Percentiles rank a stretch among this genome's conserved stretches.
phyloP scores from a whole-genome alignment of 2,797 vertebrate genomes.

The Hozukius guyotensis region DNA sequence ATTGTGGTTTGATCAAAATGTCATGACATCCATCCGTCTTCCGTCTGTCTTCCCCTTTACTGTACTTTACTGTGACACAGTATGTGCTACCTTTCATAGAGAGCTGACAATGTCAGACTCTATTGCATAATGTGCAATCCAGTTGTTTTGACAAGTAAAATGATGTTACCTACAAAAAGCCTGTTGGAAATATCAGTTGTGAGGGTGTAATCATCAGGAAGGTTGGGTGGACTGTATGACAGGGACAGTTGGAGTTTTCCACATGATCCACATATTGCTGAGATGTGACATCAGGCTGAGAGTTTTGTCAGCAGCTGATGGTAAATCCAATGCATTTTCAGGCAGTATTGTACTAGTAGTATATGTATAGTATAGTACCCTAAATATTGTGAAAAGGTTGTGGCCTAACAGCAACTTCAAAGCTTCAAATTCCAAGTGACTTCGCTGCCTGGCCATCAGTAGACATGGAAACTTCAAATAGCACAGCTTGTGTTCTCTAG shows the following conservation, averaged over 20 bases:
- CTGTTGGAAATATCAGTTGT: not conserved
- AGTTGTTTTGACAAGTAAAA: not conserved
- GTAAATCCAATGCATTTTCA: not conserved
- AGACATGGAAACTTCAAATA: not conserved
- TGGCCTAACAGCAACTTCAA: not conserved
- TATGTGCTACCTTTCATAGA: no score
- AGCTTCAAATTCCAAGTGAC: not conserved
- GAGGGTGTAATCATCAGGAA: not conserved
- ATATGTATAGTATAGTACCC: no score
- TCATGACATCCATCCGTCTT: not conserved
- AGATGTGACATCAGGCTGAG: not conserved
- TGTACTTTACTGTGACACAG: not conserved
- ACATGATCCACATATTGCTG: not conserved
- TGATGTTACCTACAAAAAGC: not conserved
- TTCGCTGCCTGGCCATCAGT: not conserved
- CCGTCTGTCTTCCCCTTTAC: not conserved
- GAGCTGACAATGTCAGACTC: not conserved
- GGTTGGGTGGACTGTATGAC: not conserved
- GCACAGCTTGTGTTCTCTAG: not conserved
- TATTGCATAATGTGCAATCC: not conserved
- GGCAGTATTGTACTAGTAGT: not conserved
- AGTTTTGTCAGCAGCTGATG: not conserved
- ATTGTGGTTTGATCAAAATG: not conserved
- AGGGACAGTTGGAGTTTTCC: not conserved
- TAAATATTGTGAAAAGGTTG: not conserved